These are phyloP conservation scores for Pseudococcus longispinus DNA, from an alignment of 2,888 invertebrate species.

Conservation along the genomic window DNA sequence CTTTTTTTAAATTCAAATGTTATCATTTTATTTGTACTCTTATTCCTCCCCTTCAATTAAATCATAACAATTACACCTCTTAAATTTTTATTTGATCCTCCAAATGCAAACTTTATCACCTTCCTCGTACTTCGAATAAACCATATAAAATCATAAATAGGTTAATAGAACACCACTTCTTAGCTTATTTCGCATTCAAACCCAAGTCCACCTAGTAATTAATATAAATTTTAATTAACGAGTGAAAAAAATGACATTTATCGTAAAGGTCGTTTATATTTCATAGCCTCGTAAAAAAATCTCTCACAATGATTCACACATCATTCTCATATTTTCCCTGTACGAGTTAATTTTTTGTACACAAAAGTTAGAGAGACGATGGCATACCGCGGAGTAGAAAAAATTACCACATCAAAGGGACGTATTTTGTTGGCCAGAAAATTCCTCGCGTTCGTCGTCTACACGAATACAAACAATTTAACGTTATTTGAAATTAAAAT, in stretches of 20 bases:
- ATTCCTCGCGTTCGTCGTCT: neutral
- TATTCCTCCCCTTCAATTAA: neutral
- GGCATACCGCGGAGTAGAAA: neutral
- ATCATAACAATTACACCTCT: neutral
- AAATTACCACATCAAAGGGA: slow-evolving; percentile 25
- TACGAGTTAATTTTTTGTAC: neutral
- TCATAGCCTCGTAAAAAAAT: slow-evolving; percentile 4
- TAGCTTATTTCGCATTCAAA: neutral
- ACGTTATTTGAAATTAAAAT: neutral
- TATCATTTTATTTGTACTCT: too few species aligned
- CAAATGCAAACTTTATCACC: too few species aligned
- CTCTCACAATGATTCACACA: neutral
- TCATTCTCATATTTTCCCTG: neutral
- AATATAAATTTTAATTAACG: slow-evolving; percentile 17
- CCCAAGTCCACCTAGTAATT: neutral
- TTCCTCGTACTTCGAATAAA: neutral
- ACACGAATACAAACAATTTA: neutral
- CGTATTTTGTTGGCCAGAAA: neutral
- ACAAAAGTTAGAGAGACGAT: neutral
- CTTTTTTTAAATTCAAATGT: too few species aligned
- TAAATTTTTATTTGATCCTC: too few species aligned
- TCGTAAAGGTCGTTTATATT: slow-evolving; percentile 1
- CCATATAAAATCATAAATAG: neutral
- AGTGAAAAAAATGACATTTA: neutral
- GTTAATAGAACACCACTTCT: neutral